These are phyloP conservation scores for Drosophila seguyi DNA, from an alignment of 1,140 invertebrate species.

Conservation along the genomic window DNA sequence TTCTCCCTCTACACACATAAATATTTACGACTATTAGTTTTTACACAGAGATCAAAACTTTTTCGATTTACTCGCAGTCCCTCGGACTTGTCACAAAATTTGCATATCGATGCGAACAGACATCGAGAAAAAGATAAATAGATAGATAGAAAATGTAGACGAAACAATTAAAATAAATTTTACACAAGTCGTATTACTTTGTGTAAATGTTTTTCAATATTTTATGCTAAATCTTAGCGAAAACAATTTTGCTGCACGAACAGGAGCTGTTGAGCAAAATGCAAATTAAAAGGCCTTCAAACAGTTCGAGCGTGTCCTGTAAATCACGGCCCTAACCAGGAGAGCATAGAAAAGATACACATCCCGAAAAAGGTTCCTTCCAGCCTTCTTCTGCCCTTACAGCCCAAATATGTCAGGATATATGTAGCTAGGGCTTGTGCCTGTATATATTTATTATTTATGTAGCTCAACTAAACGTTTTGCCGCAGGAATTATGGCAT, in stretches of 20 bases:
- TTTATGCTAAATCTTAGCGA: slow-evolving; percentile 76
- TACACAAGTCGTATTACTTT: slow-evolving; percentile 52
- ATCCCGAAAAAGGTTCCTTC: slow-evolving; percentile 7
- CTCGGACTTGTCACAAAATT: slow-evolving; percentile 44
- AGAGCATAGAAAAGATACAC: slow-evolving; percentile 25
- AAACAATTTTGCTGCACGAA: slow-evolving; percentile 75
- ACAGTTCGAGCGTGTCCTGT: slow-evolving; percentile 45
- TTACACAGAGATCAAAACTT: slow-evolving; percentile 66
- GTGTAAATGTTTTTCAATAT: slow-evolving; percentile 73
- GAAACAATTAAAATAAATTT: slow-evolving; percentile 79
- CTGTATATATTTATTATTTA: slow-evolving; percentile 75
- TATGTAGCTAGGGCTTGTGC: slow-evolving; percentile 28
- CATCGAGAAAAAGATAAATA: slow-evolving; percentile 10
- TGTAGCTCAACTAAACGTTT: slow-evolving; percentile 81
- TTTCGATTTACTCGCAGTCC: slow-evolving; percentile 65
- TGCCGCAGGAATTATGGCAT: slow-evolving; percentile 78
- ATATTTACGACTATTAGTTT: slow-evolving; percentile 83
- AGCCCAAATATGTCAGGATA: slow-evolving; percentile 31
- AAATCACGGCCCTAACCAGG: slow-evolving; percentile 36
- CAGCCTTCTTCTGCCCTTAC: not conserved
- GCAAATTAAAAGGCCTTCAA: slow-evolving; percentile 58
- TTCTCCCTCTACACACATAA: slow-evolving; percentile 54
- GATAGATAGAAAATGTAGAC: slow-evolving; percentile 5
- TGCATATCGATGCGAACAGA: slow-evolving; percentile 70
- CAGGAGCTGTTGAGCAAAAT: slow-evolving; percentile 63